These are phyloP conservation scores for Gibbula magus DNA, from an alignment of 2,888 invertebrate species.

Conservation along the genomic window DNA sequence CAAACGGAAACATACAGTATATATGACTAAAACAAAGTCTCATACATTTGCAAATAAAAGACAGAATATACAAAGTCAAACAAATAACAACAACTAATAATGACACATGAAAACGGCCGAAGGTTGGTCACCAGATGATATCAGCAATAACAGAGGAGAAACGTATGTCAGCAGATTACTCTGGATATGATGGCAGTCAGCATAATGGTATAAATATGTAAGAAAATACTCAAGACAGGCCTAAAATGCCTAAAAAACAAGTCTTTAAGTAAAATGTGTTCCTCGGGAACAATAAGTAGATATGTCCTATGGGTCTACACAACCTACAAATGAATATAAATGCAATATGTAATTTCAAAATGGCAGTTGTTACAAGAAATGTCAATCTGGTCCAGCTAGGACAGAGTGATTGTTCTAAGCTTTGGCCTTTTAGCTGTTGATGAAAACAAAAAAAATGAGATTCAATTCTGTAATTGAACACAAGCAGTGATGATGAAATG, in stretches of 20 bases:
- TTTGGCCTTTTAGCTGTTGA: too few relatives aligned
- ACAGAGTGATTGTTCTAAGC: too few relatives aligned
- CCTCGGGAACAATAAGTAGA: not conserved
- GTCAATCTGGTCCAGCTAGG: too few relatives aligned
- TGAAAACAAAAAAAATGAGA: too few relatives aligned
- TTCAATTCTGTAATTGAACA: too few relatives aligned
- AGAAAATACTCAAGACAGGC: not conserved
- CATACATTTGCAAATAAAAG: conserved; percentile 20
- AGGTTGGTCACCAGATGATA: conserved; percentile 11
- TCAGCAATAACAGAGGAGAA: not conserved
- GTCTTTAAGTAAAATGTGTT: conserved; percentile 1
- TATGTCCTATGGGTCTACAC: not conserved
- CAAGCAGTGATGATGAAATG: too few relatives aligned
- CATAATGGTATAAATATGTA: not conserved
- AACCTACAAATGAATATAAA: too few relatives aligned
- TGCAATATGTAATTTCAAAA: too few relatives aligned
- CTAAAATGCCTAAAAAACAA: not conserved
- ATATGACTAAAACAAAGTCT: conserved; percentile 8
- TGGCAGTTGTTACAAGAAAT: too few relatives aligned
- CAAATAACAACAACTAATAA: conserved; percentile 19
- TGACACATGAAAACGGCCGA: conserved; percentile 13
- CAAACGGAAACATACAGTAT: conserved; percentile 14
- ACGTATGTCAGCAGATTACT: not conserved
- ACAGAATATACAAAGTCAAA: conserved; percentile 19
- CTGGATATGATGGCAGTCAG: not conserved